These are phyloP conservation scores for Larimichthys crocea DNA, from an alignment of 2,113 vertebrate genomes.

Conservation along the genomic window DNA sequence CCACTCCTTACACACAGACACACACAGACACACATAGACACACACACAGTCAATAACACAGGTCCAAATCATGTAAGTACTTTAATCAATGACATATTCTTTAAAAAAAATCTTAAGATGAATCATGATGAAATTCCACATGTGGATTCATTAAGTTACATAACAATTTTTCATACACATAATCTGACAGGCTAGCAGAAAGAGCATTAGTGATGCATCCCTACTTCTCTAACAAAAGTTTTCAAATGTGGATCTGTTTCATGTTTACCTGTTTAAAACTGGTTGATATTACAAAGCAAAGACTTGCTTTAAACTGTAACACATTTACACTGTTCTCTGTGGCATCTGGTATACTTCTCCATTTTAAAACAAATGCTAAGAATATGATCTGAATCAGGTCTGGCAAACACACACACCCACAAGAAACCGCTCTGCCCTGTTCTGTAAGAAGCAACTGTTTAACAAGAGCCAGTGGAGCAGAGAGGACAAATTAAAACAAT, in stretches of 20 bases:
- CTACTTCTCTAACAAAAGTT: too few relatives aligned
- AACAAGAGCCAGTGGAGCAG: constrained; percentile 51
- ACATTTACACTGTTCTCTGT: constrained; percentile 12
- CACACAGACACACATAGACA: constrained; percentile 3
- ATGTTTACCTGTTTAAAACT: background rate
- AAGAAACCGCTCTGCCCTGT: constrained; percentile 34
- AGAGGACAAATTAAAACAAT: constrained; percentile 60
- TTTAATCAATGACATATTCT: background rate
- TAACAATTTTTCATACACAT: too few relatives aligned
- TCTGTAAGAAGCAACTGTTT: constrained; percentile 69
- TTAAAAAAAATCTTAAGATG: background rate
- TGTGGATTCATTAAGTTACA: too few relatives aligned
- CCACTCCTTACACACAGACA: constrained; percentile 82
- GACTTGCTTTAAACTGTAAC: constrained; percentile 2
- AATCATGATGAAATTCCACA: background rate
- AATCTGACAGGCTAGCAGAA: too few relatives aligned
- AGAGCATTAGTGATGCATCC: too few relatives aligned
- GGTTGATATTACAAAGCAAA: constrained; percentile 7
- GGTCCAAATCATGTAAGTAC: background rate
- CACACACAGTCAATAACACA: background rate
- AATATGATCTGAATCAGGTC: constrained; percentile 41
- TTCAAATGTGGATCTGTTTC: background rate
- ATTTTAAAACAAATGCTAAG: constrained; percentile 44
- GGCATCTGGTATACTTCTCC: background rate
- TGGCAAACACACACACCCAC: constrained; percentile 45